Conservation (phyloP, 1,140 invertebrate genomes). For the Plodia interpunctella region DNA sequence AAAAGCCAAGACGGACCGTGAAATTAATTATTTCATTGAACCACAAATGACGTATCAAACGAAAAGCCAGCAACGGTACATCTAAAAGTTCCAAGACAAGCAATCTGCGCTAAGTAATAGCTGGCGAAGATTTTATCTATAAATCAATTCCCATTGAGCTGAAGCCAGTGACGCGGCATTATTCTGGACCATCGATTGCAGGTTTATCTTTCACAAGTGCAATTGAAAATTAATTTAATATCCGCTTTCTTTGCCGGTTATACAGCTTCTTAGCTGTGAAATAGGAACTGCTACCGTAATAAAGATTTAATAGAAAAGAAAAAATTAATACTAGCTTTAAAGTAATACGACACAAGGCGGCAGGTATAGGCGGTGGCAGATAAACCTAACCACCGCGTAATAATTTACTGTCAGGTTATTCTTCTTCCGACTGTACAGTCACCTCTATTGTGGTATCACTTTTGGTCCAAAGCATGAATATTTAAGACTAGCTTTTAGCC, state of each 20-base stretch:
- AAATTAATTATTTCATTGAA: background rate
- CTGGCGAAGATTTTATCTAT: constrained; percentile 9
- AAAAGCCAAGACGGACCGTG: too few relatives aligned
- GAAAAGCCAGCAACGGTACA: background rate
- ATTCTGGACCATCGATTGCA: constrained; percentile 9
- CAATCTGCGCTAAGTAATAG: constrained; percentile 11
- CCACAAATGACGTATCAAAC: background rate
- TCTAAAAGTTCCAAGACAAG: constrained; percentile 7
- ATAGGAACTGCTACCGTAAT: background rate
- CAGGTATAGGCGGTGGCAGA: too few relatives aligned
- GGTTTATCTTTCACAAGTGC: constrained; percentile 3
- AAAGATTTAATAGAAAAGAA: too few relatives aligned
- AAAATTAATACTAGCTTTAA: too few relatives aligned
- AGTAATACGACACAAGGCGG: too few relatives aligned
- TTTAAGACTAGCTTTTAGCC: too few relatives aligned
- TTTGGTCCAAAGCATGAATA: too few relatives aligned
- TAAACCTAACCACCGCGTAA: too few relatives aligned
- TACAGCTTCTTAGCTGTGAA: background rate
- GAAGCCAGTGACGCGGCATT: constrained; percentile 8
- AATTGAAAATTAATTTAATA: constrained; percentile 5
- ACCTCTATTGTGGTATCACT: too few relatives aligned
- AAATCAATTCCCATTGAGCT: constrained; percentile 12
- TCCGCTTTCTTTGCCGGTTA: background rate
- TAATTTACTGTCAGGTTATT: too few relatives aligned
- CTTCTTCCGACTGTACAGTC: too few relatives aligned